Evolutionary conservation across 2,113 vertebrate genomes (phyloP), one percentile per base, ranked within the genome.

Genomic region (Lynx canadensis): DNA sequence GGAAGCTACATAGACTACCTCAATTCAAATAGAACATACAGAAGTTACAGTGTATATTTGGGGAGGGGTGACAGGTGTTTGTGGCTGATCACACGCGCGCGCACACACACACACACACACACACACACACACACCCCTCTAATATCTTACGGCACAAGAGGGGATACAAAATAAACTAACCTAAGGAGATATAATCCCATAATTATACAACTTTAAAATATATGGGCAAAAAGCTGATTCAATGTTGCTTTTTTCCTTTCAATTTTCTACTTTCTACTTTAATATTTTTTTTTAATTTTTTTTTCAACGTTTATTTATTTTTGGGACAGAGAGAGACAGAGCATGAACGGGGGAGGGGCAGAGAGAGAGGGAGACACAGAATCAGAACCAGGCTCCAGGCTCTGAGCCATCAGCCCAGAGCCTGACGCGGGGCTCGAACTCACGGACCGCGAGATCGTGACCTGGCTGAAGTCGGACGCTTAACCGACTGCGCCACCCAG

Each of bases 101-200:
- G 10, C 25, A 50, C 14, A 29, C 25, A 82, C 25, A 25, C 78
- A 52, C 15, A 16, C 14, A n/a, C n/a, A 50, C 19, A 66, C 52
- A 50, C 5, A 31, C 36, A 79, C 21, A 23, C 2, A 65, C 4
- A 27, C 6, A 41, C 11, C 8, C 21, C 23, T 91, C 38, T 89
- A 78, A 79, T 74, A 73, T 12, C 14, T 94, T 81, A 29, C 29
- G 6, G 10, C 12, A 50, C n/a, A 93, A 94, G 45, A 82, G 48
- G 4, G 25, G 27, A 86, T 55, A 79, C 57, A 95, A 88, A 69
- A 93, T 66, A 65, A 94, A 91, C 33, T 82, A 97, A 80, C 3
- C 7, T 4, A 68, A 4, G n/a, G 36, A 90, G 33, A 33, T 94
- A 45, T 27, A 79, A 82, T 93, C 15, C 69, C 21, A 45, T 52